Percentiles rank a stretch among this genome's conserved stretches.
These are phyloP conservation scores for Pandemis corylana DNA, from an alignment of 2,888 invertebrate species.

Conservation along the genomic window DNA sequence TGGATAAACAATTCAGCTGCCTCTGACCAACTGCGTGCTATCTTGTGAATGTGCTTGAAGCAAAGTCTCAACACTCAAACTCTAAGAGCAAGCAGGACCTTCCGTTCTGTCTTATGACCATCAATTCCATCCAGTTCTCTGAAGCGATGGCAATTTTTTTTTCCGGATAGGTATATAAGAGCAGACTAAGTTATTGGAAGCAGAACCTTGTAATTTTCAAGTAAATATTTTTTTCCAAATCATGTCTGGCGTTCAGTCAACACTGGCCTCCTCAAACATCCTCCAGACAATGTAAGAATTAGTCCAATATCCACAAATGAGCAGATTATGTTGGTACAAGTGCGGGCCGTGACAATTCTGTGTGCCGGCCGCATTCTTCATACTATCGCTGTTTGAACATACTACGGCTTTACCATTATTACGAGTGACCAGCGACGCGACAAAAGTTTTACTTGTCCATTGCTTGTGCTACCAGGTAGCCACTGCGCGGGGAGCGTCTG, in stretches of 20 bases:
- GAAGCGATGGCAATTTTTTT: no score
- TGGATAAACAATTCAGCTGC: no score
- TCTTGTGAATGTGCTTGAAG: no score
- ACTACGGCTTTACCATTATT: not conserved
- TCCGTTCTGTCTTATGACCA: no score
- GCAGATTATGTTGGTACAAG: conserved; percentile 76
- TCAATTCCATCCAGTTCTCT: no score
- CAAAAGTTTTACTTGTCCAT: not conserved
- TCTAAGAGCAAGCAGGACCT: no score
- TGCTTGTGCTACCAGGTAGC: not conserved
- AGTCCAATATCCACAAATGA: conserved; percentile 44
- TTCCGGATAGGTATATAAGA: no score
- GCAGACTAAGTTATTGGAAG: no score
- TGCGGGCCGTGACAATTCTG: conserved; percentile 56
- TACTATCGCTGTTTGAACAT: conserved; percentile 43
- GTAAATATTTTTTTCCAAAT: not conserved
- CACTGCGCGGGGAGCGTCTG: not conserved
- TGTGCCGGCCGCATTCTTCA: conserved; percentile 57
- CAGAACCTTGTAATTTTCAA: not conserved
- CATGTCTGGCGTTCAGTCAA: conserved; percentile 22
- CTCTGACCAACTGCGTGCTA: no score
- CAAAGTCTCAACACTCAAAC: no score
- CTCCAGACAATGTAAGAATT: conserved; percentile 32
- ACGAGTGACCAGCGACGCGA: not conserved
- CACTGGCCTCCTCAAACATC: conserved; percentile 32